Evolutionary conservation across 2,888 invertebrate species (phyloP).

Genomic region (Phengaris alcon): DNA sequence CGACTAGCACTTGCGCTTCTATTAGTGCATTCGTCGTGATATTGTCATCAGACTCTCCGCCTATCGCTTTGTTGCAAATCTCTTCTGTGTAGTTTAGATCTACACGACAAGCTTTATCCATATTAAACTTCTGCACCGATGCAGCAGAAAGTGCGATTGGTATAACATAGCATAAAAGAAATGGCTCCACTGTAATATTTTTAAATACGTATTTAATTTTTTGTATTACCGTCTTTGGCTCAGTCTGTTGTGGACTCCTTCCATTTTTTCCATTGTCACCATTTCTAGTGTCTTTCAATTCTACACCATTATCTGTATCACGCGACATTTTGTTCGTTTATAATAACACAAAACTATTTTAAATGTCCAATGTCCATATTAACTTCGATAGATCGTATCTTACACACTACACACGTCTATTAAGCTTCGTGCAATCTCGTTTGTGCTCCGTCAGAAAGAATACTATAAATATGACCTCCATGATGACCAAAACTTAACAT

Average conservation of each 20-base stretch:
- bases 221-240: constrained; percentile 38
- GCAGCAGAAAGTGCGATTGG: constrained; percentile 81
- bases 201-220: constrained; percentile 45
- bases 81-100: constrained; percentile 71
- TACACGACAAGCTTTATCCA: constrained; percentile 78
- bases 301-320: constrained; percentile 38
- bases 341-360: constrained; percentile 4
- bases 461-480: constrained; percentile 38
- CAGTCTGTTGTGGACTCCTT: constrained; percentile 17
- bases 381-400: constrained; percentile 44
- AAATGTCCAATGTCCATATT: constrained; percentile 44
- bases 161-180: constrained; percentile 81
- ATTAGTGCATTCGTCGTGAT: constrained; percentile 54
- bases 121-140: constrained; percentile 73
- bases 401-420: constrained; percentile 34
- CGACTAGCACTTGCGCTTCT: constrained; percentile 65
- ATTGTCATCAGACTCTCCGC: constrained; percentile 53
- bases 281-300: constrained; percentile 33
- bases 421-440: constrained; percentile 43
- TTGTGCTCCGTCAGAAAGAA: constrained; percentile 40
- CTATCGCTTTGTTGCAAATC: constrained; percentile 67
- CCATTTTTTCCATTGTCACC: constrained; percentile 29
- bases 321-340: constrained; percentile 33
- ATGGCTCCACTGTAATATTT: constrained; percentile 82
- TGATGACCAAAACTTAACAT: constrained; percentile 34